A percentile compares a stretch with the other conserved stretches of the same genome.
Evolutionary conservation across 1,140 invertebrate species (phyloP).

Genomic region (Leptinotarsa undecemlineata): DNA sequence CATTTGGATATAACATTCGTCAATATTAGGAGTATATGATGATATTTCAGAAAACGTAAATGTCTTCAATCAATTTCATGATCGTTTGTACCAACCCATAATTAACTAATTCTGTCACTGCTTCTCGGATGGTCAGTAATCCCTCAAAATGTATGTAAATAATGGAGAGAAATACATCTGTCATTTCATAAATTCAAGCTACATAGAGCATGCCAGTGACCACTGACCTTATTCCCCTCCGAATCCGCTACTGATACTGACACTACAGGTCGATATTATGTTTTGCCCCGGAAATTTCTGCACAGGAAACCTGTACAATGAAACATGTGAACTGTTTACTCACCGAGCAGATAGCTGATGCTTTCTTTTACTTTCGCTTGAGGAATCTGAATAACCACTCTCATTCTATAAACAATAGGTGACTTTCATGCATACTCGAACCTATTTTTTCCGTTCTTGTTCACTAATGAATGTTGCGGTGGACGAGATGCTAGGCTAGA

Average conservation of each 20-base stretch:
- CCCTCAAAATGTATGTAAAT: not conserved
- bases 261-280: conserved; percentile 15
- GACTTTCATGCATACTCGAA: not conserved
- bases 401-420: not conserved
- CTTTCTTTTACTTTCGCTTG: conserved; percentile 3
- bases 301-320: conserved; percentile 9
- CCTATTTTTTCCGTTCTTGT: not conserved
- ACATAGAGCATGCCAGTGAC: not conserved
- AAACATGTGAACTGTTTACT: conserved; percentile 12
- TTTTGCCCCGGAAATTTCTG: conserved; percentile 13
- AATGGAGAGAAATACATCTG: not conserved
- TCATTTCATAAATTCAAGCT: not conserved
- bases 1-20: too few species aligned
- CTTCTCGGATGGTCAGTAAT: not conserved
- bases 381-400: not conserved
- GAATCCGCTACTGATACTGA: conserved; percentile 15
- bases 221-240: conserved; percentile 5
- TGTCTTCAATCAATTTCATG: too few species aligned
- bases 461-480: not conserved
- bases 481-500: not conserved
- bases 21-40: too few species aligned
- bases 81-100: too few species aligned
- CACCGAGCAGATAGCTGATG: not conserved
- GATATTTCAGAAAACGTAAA: too few species aligned
- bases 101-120: not conserved